Evolutionary conservation across 1,140 invertebrate genomes (phyloP).

Genomic region (Oscheius sp.): DNA sequence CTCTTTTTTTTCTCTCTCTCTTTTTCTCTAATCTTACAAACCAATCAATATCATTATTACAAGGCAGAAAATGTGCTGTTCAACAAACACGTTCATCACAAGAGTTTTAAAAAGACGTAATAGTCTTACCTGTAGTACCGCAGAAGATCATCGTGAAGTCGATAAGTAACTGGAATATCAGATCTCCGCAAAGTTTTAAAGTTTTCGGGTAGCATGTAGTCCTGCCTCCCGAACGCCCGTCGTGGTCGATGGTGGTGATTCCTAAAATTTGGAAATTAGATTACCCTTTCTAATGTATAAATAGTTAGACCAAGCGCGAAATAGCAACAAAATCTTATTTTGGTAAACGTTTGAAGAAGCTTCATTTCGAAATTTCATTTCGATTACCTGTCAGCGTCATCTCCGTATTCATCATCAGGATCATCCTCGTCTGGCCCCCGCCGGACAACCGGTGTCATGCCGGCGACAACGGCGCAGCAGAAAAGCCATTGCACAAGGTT

Average conservation of each 20-base stretch:
- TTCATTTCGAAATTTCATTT: no score
- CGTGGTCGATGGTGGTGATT: not conserved
- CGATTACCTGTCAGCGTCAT: no score
- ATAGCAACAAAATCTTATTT: no score
- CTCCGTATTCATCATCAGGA: not conserved
- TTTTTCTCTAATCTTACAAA: no score
- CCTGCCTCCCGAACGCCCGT: conserved; percentile 38
- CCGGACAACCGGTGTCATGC: not conserved
- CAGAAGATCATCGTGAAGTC: conserved; percentile 54
- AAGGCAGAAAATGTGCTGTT: no score
- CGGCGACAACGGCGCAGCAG: not conserved
- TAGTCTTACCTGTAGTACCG: conserved; percentile 39
- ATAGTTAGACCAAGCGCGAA: no score
- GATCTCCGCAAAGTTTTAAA: conserved; percentile 49
- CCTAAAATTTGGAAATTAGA: no score
- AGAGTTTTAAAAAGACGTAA: not conserved
- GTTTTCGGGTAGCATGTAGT: conserved; percentile 42
- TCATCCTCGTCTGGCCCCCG: not conserved
- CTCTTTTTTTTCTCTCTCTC: no score
- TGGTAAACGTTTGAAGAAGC: no score
- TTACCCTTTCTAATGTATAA: no score
- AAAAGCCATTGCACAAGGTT: not conserved
- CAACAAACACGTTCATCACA: not conserved
- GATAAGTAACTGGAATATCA: conserved; percentile 59
- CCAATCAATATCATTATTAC: no score